Conservation (phyloP, 2,888 invertebrate species). For the Agrypnus murinus region DNA sequence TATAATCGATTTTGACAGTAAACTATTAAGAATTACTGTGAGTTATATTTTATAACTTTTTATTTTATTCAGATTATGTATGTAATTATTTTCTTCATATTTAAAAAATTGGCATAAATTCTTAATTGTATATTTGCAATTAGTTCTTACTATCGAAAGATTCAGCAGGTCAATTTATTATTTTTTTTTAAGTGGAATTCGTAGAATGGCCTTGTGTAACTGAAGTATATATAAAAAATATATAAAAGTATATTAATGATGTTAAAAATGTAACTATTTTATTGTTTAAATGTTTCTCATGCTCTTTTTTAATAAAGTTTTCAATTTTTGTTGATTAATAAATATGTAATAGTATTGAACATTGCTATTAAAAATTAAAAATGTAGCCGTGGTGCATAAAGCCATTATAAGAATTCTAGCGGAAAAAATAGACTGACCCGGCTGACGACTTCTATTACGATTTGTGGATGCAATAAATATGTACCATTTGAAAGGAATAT, state of each 20-base stretch:
- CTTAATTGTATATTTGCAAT: background rate
- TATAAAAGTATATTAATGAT: too few species aligned
- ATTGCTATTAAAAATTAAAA: too few species aligned
- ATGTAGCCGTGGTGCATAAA: slow-evolving; percentile 57
- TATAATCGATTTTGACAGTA: slow-evolving; percentile 13
- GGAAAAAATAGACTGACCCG: slow-evolving; percentile 68
- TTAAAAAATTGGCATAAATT: background rate
- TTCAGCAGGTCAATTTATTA: background rate
- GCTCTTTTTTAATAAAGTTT: too few species aligned
- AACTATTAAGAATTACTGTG: background rate
- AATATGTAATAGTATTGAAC: too few species aligned
- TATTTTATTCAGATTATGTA: too few species aligned
- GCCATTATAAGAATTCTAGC: slow-evolving; percentile 61
- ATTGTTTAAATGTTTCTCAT: too few species aligned
- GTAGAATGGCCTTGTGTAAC: background rate
- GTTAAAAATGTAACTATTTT: too few species aligned
- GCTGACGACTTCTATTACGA: slow-evolving; percentile 65
- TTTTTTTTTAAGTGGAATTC: slow-evolving; percentile 1
- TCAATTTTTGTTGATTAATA: too few species aligned
- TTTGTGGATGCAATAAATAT: slow-evolving; percentile 51
- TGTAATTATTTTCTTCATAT: background rate
- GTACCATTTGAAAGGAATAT: slow-evolving; percentile 38
- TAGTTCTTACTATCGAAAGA: background rate
- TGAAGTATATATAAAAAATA: too few species aligned
- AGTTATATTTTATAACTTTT: background rate